Evolutionary conservation across 1,140 invertebrate genomes (phyloP).

Genomic region (Portunus trituberculatus): DNA sequence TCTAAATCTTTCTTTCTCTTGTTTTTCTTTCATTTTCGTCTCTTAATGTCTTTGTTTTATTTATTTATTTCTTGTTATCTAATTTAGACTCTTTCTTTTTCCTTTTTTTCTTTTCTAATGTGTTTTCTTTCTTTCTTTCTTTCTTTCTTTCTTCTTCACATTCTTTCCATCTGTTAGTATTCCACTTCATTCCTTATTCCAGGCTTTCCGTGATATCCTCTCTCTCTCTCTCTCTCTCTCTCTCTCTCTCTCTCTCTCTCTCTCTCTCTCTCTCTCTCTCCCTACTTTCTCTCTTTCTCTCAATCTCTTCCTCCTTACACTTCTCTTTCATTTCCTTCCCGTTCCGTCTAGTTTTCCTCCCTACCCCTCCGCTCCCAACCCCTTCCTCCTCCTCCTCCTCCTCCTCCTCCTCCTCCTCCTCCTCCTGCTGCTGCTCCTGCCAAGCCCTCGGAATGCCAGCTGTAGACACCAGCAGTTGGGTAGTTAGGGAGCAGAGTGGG

Average conservation of each 20-base stretch:
- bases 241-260: neutral
- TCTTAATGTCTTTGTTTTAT: neutral
- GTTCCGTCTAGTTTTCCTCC: no score
- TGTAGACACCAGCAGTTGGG: conserved; percentile 62
- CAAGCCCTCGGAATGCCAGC: conserved; percentile 34
- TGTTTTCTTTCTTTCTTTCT: neutral
- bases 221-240: neutral
- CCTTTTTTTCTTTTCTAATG: neutral
- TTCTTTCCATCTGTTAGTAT: neutral
- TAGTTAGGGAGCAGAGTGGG: conserved; percentile 27
- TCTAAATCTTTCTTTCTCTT: neutral
- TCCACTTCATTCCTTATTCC: no score
- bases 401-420: no score
- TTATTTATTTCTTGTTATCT: no score
- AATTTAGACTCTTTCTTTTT: neutral
- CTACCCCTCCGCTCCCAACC: no score
- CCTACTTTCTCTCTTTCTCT: neutral
- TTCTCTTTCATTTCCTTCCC: no score
- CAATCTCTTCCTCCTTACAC: neutral
- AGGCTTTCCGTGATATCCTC: neutral
- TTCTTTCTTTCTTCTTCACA: neutral
- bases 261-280: neutral
- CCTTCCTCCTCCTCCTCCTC: no score
- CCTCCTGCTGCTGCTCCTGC: no score
- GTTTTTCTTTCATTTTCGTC: neutral